Evolutionary conservation across 2,888 invertebrate genomes (phyloP).

Genomic region (Hirtodrosophila cameraria): DNA sequence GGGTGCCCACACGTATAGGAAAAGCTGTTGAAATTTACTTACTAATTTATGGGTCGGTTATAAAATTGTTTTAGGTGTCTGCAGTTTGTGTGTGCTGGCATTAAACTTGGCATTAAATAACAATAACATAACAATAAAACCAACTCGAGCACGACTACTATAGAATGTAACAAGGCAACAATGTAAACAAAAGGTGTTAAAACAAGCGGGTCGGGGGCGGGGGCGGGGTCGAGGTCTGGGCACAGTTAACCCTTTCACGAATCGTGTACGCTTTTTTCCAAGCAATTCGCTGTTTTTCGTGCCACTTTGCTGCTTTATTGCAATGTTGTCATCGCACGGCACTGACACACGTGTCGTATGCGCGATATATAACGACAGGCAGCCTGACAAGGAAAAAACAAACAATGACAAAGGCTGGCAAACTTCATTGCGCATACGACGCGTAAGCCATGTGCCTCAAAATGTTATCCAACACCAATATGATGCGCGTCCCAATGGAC

Average conservation of each 20-base stretch:
- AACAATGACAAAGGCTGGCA: constrained; percentile 37
- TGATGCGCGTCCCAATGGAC: neutral
- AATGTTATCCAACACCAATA: constrained; percentile 3
- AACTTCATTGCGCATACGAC: constrained; percentile 53
- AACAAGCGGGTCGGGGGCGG: neutral
- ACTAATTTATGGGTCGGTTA: constrained; percentile 65
- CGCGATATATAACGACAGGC: constrained; percentile 38
- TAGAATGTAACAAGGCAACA: constrained; percentile 24
- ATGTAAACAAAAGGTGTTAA: constrained; percentile 12
- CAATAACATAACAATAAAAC: constrained; percentile 75
- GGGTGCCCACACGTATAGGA: constrained; percentile 41
- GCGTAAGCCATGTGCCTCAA: constrained; percentile 8
- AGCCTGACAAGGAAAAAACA: constrained; percentile 16
- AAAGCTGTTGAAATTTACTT: constrained; percentile 52
- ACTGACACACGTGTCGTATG: constrained; percentile 59
- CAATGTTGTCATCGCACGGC: constrained; percentile 55
- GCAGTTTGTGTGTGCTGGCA: constrained; percentile 62
- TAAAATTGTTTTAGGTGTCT: constrained; percentile 72
- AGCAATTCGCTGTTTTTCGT: constrained; percentile 35
- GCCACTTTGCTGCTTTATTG: constrained; percentile 52
- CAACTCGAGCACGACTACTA: constrained; percentile 48
- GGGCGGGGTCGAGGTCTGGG: neutral
- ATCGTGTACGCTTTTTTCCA: constrained; percentile 35
- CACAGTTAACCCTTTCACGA: constrained; percentile 51
- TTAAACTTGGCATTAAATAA: constrained; percentile 76